Evolutionary conservation across 2,113 vertebrate genomes (phyloP).

Genomic region (Dunckerocampus dactyliophorus): DNA sequence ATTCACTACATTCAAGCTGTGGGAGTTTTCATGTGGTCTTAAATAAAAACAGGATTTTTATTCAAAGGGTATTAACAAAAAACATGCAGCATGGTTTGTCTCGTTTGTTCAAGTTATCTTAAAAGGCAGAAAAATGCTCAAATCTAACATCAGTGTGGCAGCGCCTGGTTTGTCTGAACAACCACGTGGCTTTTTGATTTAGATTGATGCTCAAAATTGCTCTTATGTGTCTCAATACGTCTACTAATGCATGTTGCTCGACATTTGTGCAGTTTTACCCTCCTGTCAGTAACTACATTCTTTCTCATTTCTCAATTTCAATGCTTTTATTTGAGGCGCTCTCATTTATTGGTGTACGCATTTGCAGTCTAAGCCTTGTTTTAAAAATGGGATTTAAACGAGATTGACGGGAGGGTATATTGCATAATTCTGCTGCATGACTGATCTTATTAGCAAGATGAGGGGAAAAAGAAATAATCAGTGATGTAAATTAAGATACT

Average conservation of each 20-base stretch:
- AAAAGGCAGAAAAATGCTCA: too few species aligned
- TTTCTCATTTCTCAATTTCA: background rate
- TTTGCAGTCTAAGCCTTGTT: constrained; percentile 1
- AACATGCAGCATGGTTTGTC: background rate
- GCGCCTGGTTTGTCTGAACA: too few species aligned
- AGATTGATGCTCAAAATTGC: too few species aligned
- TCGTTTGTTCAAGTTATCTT: too few species aligned
- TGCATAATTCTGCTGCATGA: constrained; percentile 5
- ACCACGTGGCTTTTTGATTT: too few species aligned
- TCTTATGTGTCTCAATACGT: too few species aligned
- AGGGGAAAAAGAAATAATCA: background rate
- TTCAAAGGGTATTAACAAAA: background rate
- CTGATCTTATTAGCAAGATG: constrained; percentile 11
- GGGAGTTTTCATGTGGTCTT: background rate
- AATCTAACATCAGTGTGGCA: too few species aligned
- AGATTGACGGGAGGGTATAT: constrained; percentile 6
- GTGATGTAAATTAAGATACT: constrained; percentile 15
- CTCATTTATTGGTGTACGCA: background rate
- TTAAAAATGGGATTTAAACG: constrained; percentile 9
- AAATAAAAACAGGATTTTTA: background rate
- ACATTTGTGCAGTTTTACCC: background rate
- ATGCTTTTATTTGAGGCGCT: background rate
- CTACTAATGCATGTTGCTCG: too few species aligned
- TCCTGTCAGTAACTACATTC: background rate
- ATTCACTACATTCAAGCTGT: too few species aligned